phyloP scores from a whole-genome alignment of 1,140 invertebrate species.

The Cyclina sinensis region DNA sequence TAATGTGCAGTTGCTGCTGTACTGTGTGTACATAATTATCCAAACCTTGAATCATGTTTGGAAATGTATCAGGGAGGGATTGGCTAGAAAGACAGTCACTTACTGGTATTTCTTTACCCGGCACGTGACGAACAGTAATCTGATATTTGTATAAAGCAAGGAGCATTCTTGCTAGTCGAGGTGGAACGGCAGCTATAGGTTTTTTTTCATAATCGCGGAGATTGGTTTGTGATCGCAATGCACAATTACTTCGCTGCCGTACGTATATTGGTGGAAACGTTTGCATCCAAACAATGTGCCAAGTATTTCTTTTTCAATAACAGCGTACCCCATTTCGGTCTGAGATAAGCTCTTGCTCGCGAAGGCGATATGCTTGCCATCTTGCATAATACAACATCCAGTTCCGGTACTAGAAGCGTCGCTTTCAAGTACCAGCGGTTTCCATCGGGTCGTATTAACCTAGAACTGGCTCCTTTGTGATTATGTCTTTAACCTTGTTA shows the following conservation, averaged over 20 bases:
- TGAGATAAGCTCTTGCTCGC: conserved; percentile 85
- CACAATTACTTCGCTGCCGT: not conserved
- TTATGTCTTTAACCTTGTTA: conserved; percentile 77
- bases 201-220: conserved; percentile 2
- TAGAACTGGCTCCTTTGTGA: conserved; percentile 10
- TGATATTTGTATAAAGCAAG: too few relatives aligned
- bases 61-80: not conserved
- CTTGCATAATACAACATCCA: conserved; percentile 86
- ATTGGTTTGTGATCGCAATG: conserved; percentile 25
- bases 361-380: conserved; percentile 85
- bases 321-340: conserved; percentile 84
- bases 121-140: too few relatives aligned
- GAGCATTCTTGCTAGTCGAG: conserved; percentile 13
- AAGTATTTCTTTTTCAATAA: not conserved
- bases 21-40: conserved; percentile 8
- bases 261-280: not conserved
- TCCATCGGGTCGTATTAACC: conserved; percentile 73
- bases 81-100: conserved; percentile 31
- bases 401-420: conserved; percentile 82
- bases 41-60: not conserved
- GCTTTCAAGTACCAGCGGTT: conserved; percentile 70
- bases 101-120: conserved; percentile 41
- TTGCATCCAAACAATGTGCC: not conserved
- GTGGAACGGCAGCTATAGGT: conserved; percentile 12
- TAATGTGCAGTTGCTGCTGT: not conserved